A percentile compares a stretch with the other conserved stretches of the same genome.
Conservation (phyloP, 2,113 vertebrate species). For the Rana temporaria region DNA sequence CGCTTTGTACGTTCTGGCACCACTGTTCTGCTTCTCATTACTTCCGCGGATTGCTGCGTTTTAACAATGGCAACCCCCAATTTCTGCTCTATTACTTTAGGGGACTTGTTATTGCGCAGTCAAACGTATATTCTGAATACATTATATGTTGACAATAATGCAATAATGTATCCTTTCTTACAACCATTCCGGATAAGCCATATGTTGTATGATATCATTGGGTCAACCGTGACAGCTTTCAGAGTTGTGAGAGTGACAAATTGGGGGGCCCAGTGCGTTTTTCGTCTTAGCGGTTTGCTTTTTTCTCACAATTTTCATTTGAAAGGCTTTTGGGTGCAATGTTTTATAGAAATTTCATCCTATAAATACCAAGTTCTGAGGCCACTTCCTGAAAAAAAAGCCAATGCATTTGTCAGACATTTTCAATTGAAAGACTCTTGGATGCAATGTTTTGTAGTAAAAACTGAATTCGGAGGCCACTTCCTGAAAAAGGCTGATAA, state of each 20-base stretch:
- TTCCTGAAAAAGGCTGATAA: background rate
- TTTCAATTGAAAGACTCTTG: no score
- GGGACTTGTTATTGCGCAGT: constrained; percentile 83
- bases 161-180: constrained; percentile 51
- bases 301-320: constrained; percentile 43
- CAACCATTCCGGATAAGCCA: constrained; percentile 72
- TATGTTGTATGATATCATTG: constrained; percentile 84
- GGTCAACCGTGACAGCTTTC: constrained; percentile 29
- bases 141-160: constrained; percentile 72
- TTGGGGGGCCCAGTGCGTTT: constrained; percentile 37
- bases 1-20: constrained; percentile 79
- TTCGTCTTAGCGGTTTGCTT: constrained; percentile 17
- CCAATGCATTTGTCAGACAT: background rate
- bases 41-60: constrained; percentile 63
- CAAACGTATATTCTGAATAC: constrained; percentile 71
- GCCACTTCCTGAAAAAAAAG: constrained; percentile 23
- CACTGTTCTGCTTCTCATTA: constrained; percentile 65
- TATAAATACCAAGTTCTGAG: constrained; percentile 16
- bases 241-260: constrained; percentile 17
- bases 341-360: constrained; percentile 8
- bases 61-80: constrained; percentile 65
- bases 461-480: no score
- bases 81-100: constrained; percentile 65
- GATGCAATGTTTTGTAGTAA: no score
- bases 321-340: constrained; percentile 2